Percentiles rank a stretch among this genome's conserved stretches.
Conservation (phyloP, 2,797 vertebrate species). For the Pseudopleuronectes americanus region DNA sequence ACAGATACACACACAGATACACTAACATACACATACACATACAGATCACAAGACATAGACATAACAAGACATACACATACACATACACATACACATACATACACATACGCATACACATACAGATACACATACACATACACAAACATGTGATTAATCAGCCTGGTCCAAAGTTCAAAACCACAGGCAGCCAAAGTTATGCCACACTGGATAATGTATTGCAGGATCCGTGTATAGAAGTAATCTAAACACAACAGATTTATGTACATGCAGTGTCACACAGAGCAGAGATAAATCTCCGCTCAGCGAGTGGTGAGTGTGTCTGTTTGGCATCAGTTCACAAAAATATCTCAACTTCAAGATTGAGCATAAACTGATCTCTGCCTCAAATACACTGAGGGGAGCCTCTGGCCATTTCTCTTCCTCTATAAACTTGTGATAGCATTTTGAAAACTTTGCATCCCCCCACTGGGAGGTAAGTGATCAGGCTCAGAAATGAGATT, state of each 20-base stretch:
- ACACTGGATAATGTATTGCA: constrained; percentile 52
- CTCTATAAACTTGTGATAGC: constrained; percentile 37
- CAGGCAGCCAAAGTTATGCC: constrained; percentile 61
- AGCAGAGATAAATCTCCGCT: constrained; percentile 57
- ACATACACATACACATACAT: constrained; percentile 19
- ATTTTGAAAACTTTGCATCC: constrained; percentile 26
- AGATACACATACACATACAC: constrained; percentile 24
- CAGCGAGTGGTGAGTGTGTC: constrained; percentile 37
- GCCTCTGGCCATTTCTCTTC: constrained; percentile 3
- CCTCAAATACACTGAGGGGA: constrained; percentile 42
- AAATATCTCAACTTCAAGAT: constrained; percentile 43
- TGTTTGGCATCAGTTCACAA: constrained; percentile 70
- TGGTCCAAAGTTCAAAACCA: constrained; percentile 25
- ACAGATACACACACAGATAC: constrained; percentile 24
- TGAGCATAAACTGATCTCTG: constrained; percentile 45
- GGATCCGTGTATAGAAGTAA: constrained; percentile 67
- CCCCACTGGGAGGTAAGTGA: constrained; percentile 15
- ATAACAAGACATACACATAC: constrained; percentile 1
- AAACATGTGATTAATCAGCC: constrained; percentile 34
- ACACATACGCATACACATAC: not conserved
- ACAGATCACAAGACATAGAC: constrained; percentile 5
- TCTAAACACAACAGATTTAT: constrained; percentile 82
- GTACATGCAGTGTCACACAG: constrained; percentile 63
- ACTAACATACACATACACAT: constrained; percentile 1
- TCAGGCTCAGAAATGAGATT: constrained; percentile 1